Evolutionary conservation across 1,140 invertebrate species (phyloP).

Genomic region (Oryzaephilus surinamensis): DNA sequence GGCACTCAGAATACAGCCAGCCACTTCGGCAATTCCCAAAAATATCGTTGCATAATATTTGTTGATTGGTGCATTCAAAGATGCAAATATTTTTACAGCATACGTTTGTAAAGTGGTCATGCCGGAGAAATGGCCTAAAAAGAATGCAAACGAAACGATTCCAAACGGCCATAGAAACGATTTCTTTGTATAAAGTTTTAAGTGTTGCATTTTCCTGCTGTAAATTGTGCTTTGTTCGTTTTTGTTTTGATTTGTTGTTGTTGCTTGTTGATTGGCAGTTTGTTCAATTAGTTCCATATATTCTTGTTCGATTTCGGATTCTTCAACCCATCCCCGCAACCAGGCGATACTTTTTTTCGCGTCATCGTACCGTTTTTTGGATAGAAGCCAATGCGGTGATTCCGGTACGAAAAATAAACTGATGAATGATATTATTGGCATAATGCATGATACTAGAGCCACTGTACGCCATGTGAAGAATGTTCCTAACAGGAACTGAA

Average conservation of each 20-base stretch:
- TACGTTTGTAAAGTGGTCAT: constrained; percentile 58
- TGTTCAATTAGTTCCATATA: constrained; percentile 37
- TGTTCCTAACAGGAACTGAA: constrained; percentile 56
- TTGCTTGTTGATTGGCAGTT: constrained; percentile 5
- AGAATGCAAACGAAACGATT: constrained; percentile 53
- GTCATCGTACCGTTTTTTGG: constrained; percentile 46
- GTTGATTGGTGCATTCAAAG: constrained; percentile 56
- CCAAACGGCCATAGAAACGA: constrained; percentile 53
- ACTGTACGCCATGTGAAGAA: constrained; percentile 58
- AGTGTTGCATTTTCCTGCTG: background rate
- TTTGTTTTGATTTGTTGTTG: background rate
- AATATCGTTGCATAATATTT: constrained; percentile 60
- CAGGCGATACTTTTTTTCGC: constrained; percentile 48
- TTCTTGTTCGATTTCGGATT: constrained; percentile 42
- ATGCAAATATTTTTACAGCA: constrained; percentile 57
- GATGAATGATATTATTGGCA: constrained; percentile 53
- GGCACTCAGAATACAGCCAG: constrained; percentile 53
- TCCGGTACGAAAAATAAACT: constrained; percentile 62
- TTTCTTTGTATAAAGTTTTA: constrained; percentile 29
- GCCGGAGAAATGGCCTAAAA: constrained; percentile 60
- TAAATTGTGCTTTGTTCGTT: background rate
- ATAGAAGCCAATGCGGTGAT: constrained; percentile 64
- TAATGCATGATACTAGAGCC: constrained; percentile 51
- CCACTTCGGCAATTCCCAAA: constrained; percentile 54
- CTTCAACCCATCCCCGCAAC: constrained; percentile 52